A percentile compares a stretch with the other conserved stretches of the same genome.
Evolutionary conservation across 2,888 invertebrate genomes (phyloP).

Genomic region (Cheilosia scutellata): DNA sequence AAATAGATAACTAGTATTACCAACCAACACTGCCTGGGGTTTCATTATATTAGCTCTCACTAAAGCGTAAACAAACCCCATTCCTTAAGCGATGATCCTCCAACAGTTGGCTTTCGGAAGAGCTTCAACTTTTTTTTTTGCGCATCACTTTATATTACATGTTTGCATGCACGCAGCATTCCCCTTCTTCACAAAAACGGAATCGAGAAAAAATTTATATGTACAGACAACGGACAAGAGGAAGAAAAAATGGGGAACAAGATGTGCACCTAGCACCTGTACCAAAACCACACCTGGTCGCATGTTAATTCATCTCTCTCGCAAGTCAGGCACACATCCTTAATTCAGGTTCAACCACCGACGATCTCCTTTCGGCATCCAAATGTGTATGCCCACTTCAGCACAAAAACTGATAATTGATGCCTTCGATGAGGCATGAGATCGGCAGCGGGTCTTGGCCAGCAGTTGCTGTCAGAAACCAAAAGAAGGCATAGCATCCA

Average conservation of each 20-base stretch:
- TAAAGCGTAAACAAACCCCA: neutral
- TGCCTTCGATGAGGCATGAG: constrained; percentile 69
- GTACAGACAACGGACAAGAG: constrained; percentile 3
- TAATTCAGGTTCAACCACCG: constrained; percentile 76
- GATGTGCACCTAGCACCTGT: constrained; percentile 74
- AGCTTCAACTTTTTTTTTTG: constrained; percentile 57
- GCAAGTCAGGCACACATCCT: constrained; percentile 75
- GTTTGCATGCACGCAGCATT: constrained; percentile 61
- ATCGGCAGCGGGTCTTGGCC: constrained; percentile 68
- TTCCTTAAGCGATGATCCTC: constrained; percentile 27
- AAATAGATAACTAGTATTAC: neutral
- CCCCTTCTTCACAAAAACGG: constrained; percentile 17
- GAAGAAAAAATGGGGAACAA: constrained; percentile 30
- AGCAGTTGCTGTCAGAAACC: constrained; percentile 55
- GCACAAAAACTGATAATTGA: constrained; percentile 75
- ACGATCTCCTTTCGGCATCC: constrained; percentile 70
- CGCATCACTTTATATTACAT: constrained; percentile 35
- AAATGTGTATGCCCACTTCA: constrained; percentile 39
- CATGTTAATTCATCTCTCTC: constrained; percentile 73
- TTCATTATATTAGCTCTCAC: neutral
- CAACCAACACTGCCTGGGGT: neutral
- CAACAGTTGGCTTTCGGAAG: constrained; percentile 46
- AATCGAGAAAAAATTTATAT: constrained; percentile 17
- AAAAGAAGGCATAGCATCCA: constrained; percentile 8
- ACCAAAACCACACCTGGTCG: constrained; percentile 76